These are phyloP conservation scores for Hyposoter didymator DNA, from an alignment of 2,888 invertebrate genomes.

Conservation along the genomic window DNA sequence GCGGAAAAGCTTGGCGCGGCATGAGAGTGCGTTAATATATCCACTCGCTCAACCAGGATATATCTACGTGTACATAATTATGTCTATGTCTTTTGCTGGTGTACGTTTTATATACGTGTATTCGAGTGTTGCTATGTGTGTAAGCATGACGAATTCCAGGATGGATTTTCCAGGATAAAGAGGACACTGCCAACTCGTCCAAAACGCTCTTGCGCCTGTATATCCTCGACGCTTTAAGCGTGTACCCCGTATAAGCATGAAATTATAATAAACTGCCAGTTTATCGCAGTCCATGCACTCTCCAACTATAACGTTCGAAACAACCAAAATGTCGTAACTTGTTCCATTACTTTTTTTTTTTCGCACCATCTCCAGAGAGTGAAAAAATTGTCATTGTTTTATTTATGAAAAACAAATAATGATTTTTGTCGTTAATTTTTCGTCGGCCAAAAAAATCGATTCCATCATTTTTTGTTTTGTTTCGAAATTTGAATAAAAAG, in stretches of 20 bases:
- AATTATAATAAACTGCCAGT: conserved; percentile 26
- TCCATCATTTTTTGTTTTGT: background rate
- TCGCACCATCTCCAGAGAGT: background rate
- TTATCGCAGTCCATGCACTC: background rate
- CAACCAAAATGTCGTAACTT: background rate
- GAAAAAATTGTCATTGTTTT: too few species aligned
- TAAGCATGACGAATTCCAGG: conserved; percentile 57
- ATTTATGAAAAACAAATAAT: too few species aligned
- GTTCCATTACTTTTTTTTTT: background rate
- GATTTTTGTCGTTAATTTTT: background rate
- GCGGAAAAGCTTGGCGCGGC: conserved; percentile 42
- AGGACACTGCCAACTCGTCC: conserved; percentile 27
- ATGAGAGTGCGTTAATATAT: conserved; percentile 64
- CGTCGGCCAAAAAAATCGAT: background rate
- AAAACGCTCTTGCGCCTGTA: conserved; percentile 71
- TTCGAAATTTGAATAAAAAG: background rate
- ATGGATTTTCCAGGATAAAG: conserved; percentile 62
- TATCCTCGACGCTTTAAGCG: conserved; percentile 68
- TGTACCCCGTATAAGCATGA: background rate
- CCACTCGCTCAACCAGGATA: conserved; percentile 54
- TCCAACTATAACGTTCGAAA: background rate
- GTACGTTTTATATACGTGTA: background rate
- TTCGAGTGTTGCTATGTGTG: background rate
- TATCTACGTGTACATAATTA: background rate
- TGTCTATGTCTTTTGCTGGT: background rate